phyloP scores from a whole-genome alignment of 1,140 invertebrate species.

The Drosophila littoralis region DNA sequence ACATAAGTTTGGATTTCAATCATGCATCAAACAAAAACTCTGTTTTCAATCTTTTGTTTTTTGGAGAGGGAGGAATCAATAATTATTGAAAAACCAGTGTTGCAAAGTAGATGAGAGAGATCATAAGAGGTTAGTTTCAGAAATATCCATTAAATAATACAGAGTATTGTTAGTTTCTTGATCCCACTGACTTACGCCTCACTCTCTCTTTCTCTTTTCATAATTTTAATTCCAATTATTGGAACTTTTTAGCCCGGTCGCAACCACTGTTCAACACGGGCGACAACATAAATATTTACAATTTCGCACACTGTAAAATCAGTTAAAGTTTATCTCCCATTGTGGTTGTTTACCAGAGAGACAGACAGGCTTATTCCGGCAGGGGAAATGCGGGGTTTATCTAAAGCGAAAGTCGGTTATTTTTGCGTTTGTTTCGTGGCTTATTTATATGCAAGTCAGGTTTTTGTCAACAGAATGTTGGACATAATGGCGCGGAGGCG shows the following conservation, averaged over 20 bases:
- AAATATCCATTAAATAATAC: too few relatives aligned
- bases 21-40: too few relatives aligned
- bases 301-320: constrained; percentile 79
- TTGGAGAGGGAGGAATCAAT: too few relatives aligned
- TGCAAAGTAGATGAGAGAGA: too few relatives aligned
- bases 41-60: too few relatives aligned
- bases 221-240: neutral
- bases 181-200: too few relatives aligned
- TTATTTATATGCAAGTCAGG: constrained; percentile 83
- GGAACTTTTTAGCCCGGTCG: neutral
- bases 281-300: constrained; percentile 76
- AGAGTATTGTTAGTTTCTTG: too few relatives aligned
- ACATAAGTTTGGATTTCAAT: too few relatives aligned
- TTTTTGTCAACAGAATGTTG: constrained; percentile 61
- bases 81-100: too few relatives aligned
- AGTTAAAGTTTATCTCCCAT: constrained; percentile 80
- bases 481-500: constrained; percentile 50
- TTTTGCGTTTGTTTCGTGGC: constrained; percentile 70
- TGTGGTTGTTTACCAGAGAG: constrained; percentile 78
- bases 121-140: too few relatives aligned
- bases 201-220: too few relatives aligned
- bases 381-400: neutral
- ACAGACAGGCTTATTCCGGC: constrained; percentile 42
- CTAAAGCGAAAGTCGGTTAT: constrained; percentile 36
- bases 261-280: constrained; percentile 42